Evolutionary conservation across 2,113 vertebrate genomes (phyloP).

Genomic region (Dicrurus megarhynchus): DNA sequence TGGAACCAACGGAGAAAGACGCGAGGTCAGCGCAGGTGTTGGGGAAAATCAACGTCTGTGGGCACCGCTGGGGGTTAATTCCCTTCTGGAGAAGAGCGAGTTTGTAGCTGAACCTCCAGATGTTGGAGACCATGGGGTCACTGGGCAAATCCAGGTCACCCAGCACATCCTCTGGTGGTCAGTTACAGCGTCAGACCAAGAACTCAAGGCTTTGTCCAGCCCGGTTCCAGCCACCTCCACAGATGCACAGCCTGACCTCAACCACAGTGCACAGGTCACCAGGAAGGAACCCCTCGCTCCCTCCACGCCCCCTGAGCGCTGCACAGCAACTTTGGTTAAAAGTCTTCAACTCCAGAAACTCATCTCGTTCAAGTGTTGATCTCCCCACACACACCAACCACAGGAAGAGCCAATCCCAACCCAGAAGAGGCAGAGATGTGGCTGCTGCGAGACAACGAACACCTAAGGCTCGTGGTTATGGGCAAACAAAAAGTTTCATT

Average conservation of each 20-base stretch:
- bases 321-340: accelerated
- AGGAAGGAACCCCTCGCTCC: accelerated
- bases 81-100: neutral
- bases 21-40: accelerated
- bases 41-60: neutral
- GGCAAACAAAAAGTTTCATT: neutral
- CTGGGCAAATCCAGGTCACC: neutral
- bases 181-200: accelerated
- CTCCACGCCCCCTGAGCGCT: accelerated
- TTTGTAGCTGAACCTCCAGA: neutral
- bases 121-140: neutral
- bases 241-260: neutral
- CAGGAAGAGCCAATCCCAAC: accelerated
- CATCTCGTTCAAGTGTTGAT: neutral
- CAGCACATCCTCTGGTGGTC: neutral
- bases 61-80: neutral
- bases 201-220: neutral
- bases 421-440: neutral
- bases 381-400: neutral
- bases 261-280: accelerated
- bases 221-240: neutral
- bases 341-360: neutral
- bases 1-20: accelerated
- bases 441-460: neutral
- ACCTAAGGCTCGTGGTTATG: accelerated